These are phyloP conservation scores for Menidia beryllina DNA, from an alignment of 2,113 vertebrate genomes.

Conservation along the genomic window DNA sequence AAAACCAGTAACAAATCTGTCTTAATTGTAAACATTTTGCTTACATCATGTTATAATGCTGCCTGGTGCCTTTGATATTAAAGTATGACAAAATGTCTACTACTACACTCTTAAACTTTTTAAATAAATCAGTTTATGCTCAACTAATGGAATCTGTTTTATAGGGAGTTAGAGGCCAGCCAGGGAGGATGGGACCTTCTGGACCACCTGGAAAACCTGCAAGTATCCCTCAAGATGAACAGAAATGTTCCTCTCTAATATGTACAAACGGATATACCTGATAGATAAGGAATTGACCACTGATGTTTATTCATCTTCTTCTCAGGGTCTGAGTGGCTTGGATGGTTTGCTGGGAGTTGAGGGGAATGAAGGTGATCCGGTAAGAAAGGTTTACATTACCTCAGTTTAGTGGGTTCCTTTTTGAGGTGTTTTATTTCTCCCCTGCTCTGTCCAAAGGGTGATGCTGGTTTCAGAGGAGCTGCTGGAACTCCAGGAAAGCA, in stretches of 20 bases:
- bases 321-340: constrained; percentile 75
- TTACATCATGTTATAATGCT: no score
- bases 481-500: constrained; percentile 62
- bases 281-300: neutral
- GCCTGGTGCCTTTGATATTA: no score
- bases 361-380: constrained; percentile 82
- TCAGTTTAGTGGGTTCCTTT: neutral
- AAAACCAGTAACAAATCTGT: no score
- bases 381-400: constrained; percentile 31
- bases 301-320: constrained; percentile 7
- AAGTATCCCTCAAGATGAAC: constrained; percentile 58
- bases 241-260: neutral
- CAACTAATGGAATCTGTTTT: constrained; percentile 1
- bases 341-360: constrained; percentile 82
- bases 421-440: neutral
- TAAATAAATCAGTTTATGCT: neutral
- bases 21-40: no score
- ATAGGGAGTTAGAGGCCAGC: constrained; percentile 73
- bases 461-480: constrained; percentile 69
- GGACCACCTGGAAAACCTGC: constrained; percentile 76
- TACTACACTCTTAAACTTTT: no score
- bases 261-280: no score
- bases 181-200: constrained; percentile 60
- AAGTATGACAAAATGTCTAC: no score
- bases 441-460: constrained; percentile 65